Percentiles rank a stretch among this genome's conserved stretches.
These are phyloP conservation scores for Reticulitermes speratus DNA, from an alignment of 1,140 invertebrate species.

Conservation along the genomic window DNA sequence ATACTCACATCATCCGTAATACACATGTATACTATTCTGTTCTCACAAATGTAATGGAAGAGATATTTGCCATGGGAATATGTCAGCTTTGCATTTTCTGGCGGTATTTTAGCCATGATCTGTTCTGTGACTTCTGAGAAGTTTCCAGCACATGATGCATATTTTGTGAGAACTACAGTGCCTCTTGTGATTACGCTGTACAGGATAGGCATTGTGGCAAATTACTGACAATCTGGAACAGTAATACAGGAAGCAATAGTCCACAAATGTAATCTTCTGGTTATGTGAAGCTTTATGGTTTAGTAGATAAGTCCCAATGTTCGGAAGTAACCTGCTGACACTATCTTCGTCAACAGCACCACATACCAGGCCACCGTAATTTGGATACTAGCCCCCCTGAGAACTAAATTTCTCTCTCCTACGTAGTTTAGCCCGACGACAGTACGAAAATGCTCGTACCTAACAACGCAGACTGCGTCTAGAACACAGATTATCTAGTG, in stretches of 20 bases:
- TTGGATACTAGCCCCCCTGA: not conserved
- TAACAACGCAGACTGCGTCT: no score
- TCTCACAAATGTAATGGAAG: slow-evolving; percentile 89
- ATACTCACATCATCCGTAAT: slow-evolving; percentile 91
- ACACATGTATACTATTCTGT: slow-evolving; percentile 86
- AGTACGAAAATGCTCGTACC: no score
- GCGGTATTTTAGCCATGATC: slow-evolving; percentile 80
- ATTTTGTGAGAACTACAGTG: slow-evolving; percentile 83
- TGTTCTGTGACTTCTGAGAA: slow-evolving; percentile 93
- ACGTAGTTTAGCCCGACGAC: not conserved
- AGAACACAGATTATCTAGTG: no score
- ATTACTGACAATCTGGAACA: not conserved
- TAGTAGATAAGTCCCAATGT: not conserved
- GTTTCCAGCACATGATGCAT: slow-evolving; percentile 88
- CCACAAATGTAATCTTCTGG: no score
- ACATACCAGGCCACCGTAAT: no score
- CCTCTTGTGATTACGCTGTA: slow-evolving; percentile 86
- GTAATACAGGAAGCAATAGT: not conserved
- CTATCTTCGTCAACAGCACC: no score
- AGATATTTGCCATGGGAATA: slow-evolving; percentile 90
- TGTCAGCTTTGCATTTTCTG: slow-evolving; percentile 84
- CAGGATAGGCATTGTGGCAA: slow-evolving; percentile 72
- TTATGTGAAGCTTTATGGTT: no score
- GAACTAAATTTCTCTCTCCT: not conserved
- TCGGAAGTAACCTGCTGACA: not conserved